Evolutionary conservation across 2,888 invertebrate species (phyloP), one percentile per base, ranked within the genome.

Genomic region (Rotaria macrura): DNA sequence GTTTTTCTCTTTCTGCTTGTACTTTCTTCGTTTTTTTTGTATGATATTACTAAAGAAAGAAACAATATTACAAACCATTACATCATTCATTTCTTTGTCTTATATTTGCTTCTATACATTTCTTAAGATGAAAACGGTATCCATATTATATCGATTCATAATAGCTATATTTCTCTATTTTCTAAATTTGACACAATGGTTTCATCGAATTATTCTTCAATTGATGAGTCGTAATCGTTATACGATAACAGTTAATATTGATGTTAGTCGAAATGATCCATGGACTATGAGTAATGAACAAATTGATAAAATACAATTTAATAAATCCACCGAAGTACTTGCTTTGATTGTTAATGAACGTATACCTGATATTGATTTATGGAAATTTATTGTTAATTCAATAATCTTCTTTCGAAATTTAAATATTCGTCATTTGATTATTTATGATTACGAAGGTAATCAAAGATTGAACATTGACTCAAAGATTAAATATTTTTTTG

Each of bases 351-450:
- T 79, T 79, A 79, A 79, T 79, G 79, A 79, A 79, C 43, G 25
- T 9, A 79, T 79, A n/a, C 79, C 79, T 12, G 79, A 79, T n/a
- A 23, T 10, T n/a, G 43, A 43, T 12, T 17, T 79, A n/a, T 40
- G 25, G 43, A 43, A 79, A 43, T 43, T 43, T 43, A 43, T 79
- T 79, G n/a, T n/a, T 10, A 79, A 79, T 79, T 43, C 43, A 25
- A 79, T 79, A 25, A 0, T 40, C 3, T 79, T 79, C n/a, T 79
- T 79, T 79, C 43, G 4, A 40, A 40, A 43, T 12, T n/a, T 79
- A 79, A 79, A 79, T 43, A 79, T 79, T 43, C n/a, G n/a, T n/a
- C 43, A 79, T 79, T 79, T 79, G 43, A 79, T 79, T 43, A 79
- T 79, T 14, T 79, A 79, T 79, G 79, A 79, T 79, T 79, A 79